Evolutionary conservation across 2,113 vertebrate species (phyloP), one percentile per base, ranked within the genome.

Genomic region (Thamnophis sirtalis): DNA sequence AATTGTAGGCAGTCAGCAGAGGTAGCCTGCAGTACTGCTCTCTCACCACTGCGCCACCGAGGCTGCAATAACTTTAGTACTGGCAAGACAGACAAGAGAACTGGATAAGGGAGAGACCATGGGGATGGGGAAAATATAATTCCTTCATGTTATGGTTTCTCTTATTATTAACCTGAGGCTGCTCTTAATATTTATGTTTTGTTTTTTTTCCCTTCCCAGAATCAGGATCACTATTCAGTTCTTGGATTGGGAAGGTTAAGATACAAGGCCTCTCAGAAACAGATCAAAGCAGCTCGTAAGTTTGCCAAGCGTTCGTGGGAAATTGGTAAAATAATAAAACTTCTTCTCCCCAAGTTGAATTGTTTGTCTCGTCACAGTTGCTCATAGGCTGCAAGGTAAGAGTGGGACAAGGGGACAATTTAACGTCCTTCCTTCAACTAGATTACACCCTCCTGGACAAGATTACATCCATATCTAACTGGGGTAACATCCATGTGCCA

Each of bases 281-380:
- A 99, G 96, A 99, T 99, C 96, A 99, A 99, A 98, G 98, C 99
- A 97, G 99, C 99, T 85, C 99, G 99, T 99, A 96, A 99, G 99
- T 99, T 95, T 89, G 93, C 93, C 28, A n/a, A n/a, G 1, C 11
- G 0, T 68, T n/a, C 28, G 13, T 84, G 17, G 55, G 54, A 43
- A 73, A 26, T 7, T 1, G 13, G 8, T 55, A 6, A 80, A 38
- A 80, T 38, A 19, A 80, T 80, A 8, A 38, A 38, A 80, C n/a
- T 38, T 3, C 48, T 88, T 19, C 54, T 43, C 22, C 13, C 28
- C 10, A 87, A 87, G 33, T 51, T n/a, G 9, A 49, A 68, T 19
- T 15, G 86, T 28, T 87, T 87, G 11, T 26, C 21, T 5, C 48
- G 33, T 8, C n/a, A 9, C 24, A 68, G 13, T 51, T n/a, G 38